Evolutionary conservation across 2,113 vertebrate species (phyloP).

Genomic region (Albula goreensis): DNA sequence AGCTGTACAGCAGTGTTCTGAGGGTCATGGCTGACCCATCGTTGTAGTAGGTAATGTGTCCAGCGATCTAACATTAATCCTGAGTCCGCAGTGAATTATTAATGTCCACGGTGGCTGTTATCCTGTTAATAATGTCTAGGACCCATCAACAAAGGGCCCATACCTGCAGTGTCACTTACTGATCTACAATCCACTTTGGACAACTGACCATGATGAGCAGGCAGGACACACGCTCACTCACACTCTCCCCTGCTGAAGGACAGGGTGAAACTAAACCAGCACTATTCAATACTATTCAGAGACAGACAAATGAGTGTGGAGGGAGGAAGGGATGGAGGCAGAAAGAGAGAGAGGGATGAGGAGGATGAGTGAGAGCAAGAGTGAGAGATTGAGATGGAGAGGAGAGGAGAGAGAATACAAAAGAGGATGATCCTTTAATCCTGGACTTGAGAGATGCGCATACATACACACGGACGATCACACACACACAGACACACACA

Average conservation of each 20-base stretch:
- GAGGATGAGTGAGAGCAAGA: not conserved
- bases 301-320: not conserved
- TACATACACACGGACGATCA: conserved; percentile 46
- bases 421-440: conserved; percentile 67
- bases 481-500: conserved; percentile 33
- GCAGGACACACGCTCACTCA: not conserved
- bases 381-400: not conserved
- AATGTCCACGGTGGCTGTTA: conserved; percentile 22
- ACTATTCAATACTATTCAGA: no score
- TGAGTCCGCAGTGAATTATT: conserved; percentile 28
- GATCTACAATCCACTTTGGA: not conserved
- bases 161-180: conserved; percentile 54
- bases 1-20: not conserved
- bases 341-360: not conserved
- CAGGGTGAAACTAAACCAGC: not conserved
- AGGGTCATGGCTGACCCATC: not conserved
- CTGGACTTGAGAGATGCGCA: conserved; percentile 51
- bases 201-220: conserved; percentile 28
- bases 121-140: conserved; percentile 62
- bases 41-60: not conserved
- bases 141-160: conserved; percentile 37
- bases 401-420: conserved; percentile 33
- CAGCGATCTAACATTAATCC: conserved; percentile 26
- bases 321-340: not conserved
- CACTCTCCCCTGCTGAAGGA: not conserved